Percentiles rank a stretch among this genome's conserved stretches.
Evolutionary conservation across 35 echinoderm and acorn worm genomes (phyloP).

Genomic region (Apostichopus californicus): DNA sequence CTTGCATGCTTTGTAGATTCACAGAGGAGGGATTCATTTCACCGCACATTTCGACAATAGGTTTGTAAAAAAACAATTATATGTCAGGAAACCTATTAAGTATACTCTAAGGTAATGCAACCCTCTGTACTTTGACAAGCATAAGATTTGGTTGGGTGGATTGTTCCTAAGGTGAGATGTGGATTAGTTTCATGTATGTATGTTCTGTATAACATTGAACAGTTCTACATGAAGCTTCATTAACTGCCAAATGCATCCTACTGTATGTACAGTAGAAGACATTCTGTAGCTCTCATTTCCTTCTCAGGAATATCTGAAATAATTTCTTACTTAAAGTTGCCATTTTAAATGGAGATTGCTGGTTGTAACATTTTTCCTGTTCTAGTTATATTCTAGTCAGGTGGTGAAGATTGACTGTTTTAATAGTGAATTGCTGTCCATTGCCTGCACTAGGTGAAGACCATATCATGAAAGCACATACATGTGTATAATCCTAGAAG

Average conservation of each 20-base stretch:
- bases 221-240: neutral
- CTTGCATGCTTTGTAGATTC: conserved; percentile 92
- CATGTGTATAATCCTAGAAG: too few species aligned
- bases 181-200: neutral
- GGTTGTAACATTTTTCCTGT: too few species aligned
- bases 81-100: neutral
- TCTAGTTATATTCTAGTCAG: too few species aligned
- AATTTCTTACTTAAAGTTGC: too few species aligned
- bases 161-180: neutral
- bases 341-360: too few species aligned
- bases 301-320: too few species aligned
- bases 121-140: neutral
- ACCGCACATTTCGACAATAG: conserved; percentile 93
- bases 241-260: neutral
- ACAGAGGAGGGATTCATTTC: conserved; percentile 78
- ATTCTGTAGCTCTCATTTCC: too few species aligned
- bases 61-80: conserved; percentile 30
- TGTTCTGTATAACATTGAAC: neutral
- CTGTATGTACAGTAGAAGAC: too few species aligned
- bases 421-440: too few species aligned
- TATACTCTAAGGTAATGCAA: neutral
- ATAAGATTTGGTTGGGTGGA: neutral
- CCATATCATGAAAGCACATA: too few species aligned
- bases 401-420: too few species aligned
- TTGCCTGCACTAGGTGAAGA: too few species aligned